phyloP scores from a whole-genome alignment of 2,113 vertebrate species.

The Indicator indicator region DNA sequence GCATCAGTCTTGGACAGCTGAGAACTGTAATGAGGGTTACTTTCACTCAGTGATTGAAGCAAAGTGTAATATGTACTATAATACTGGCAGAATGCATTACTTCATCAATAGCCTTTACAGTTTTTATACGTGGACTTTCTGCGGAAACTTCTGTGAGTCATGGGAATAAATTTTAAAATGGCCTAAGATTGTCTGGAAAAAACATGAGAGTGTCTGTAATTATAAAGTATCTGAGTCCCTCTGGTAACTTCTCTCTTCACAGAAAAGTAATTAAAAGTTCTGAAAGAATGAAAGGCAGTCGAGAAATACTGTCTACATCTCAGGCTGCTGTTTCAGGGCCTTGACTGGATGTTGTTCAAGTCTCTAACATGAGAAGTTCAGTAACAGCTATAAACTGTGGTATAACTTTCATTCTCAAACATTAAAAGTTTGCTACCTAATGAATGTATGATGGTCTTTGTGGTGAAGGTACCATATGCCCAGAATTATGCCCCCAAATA shows the following conservation, averaged over 20 bases:
- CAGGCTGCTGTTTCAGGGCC: neutral
- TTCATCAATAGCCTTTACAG: neutral
- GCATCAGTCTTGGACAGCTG: neutral
- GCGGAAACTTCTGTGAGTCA: neutral
- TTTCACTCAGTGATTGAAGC: neutral
- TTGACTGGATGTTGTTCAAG: neutral
- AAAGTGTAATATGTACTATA: neutral
- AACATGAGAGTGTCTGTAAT: neutral
- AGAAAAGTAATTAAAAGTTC: conserved; percentile 42
- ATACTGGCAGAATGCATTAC: neutral
- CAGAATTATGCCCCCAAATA: no score
- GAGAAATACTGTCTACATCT: neutral
- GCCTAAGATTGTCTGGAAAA: neutral
- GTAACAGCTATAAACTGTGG: conserved; percentile 13
- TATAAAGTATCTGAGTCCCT: neutral
- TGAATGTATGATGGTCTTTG: neutral
- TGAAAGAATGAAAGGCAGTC: conserved; percentile 1
- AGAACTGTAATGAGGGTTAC: neutral
- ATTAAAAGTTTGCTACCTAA: neutral
- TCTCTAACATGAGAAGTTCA: neutral
- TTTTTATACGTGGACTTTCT: neutral
- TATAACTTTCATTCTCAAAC: neutral
- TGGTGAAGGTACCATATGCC: no score
- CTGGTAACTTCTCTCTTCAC: neutral
- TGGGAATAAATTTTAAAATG: neutral